These are phyloP conservation scores for Drosophila kikkawai DNA, from an alignment of 1,140 invertebrate species.

Conservation along the genomic window DNA sequence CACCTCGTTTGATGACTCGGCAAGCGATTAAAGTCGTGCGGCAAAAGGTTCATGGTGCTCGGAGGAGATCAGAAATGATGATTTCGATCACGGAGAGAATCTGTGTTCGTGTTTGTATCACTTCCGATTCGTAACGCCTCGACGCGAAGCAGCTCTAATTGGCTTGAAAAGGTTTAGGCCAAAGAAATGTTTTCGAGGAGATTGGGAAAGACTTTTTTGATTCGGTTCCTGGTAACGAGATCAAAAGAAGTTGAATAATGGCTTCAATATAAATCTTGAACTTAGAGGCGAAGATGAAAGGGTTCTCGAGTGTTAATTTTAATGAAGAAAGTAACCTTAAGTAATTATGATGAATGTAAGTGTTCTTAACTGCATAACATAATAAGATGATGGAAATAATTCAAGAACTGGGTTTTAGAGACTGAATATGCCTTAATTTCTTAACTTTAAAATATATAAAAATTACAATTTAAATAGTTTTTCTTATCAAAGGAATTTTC, in stretches of 20 bases:
- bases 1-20: constrained; percentile 76
- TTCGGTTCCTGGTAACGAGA: constrained; percentile 29
- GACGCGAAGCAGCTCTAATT: constrained; percentile 48
- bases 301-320: constrained; percentile 18
- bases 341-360: constrained; percentile 20
- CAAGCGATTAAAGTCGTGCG: constrained; percentile 53
- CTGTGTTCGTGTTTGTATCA: constrained; percentile 52
- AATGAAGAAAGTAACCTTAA: constrained; percentile 15
- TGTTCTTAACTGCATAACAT: background rate
- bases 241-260: constrained; percentile 52
- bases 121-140: constrained; percentile 65
- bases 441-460: background rate
- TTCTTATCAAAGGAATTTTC: background rate
- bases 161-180: constrained; percentile 38
- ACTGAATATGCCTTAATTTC: background rate
- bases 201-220: constrained; percentile 19
- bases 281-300: constrained; percentile 18
- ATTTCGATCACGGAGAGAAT: constrained; percentile 36
- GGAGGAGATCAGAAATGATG: constrained; percentile 32
- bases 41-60: constrained; percentile 21
- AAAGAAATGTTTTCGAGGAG: constrained; percentile 25
- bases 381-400: background rate
- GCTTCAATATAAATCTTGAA: constrained; percentile 11
- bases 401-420: background rate
- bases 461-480: background rate